Base-by-base conservation (phyloP, 2,797 vertebrate genomes). In the Enteromius mattozi region DNA sequence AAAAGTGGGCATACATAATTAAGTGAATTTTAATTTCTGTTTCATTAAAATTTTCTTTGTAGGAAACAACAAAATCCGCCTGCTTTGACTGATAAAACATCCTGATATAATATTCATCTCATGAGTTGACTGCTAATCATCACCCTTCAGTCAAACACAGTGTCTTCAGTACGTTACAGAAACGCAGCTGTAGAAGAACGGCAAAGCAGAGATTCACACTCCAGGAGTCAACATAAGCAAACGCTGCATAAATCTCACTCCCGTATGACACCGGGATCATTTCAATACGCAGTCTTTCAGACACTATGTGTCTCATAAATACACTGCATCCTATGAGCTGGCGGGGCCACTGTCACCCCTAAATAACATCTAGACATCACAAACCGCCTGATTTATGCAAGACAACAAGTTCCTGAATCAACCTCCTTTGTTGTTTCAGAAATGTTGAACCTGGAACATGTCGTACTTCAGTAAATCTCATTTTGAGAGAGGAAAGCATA, bases 191-290 rank as follows among this genome's bases (percentile, higher is more conserved):
- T 40, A 21, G 49, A 56, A 76, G 63, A 63, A 37, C 1, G 12
- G 42, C 33, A 66, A 65, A 79, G 19, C 77, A 27, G 7, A 45
- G 19, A 47, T 78, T 78, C 40, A 78, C 77, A 78, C 77, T 79
- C 47, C 17, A 78, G 75, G 6, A 37, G 13, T 69, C 30, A 21
- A 56, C 19, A n/a, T 45, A 33, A 61, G 37, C 35, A 33, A 61
- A 81, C 13, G 19, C 37, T 59, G 35, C n/a, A n/a, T 72, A 33
- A 35, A 81, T 72, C 68, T 33, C 68, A 47, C 37, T 71, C 12
- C 6, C 0, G 12, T 70, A 21, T 81, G n/a, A 59, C 66, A n/a
- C 54, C 14, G 12, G 27, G 24, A 61, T 72, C 17, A 47, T 81
- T 81, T 81, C 24, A 61, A 81, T n/a, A 81, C 2, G 1, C 51